Evolutionary conservation across 2,797 vertebrate genomes (phyloP).

Genomic region (Tokudaia muenninki): DNA sequence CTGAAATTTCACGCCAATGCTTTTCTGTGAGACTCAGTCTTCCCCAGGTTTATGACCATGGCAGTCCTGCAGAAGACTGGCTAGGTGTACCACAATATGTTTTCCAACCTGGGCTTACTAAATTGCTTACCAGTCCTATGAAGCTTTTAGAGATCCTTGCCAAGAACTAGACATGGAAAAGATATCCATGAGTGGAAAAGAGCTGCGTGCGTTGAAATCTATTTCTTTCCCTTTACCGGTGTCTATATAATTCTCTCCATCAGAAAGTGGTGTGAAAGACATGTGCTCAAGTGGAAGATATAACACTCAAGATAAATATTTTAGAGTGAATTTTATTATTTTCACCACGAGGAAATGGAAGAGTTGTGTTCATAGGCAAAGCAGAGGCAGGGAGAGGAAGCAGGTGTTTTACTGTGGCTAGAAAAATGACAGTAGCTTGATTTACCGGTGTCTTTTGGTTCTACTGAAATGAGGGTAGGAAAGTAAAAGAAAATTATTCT

Average conservation of each 20-base stretch:
- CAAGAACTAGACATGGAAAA: not conserved
- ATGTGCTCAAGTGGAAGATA: not conserved
- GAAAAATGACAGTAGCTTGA: not conserved
- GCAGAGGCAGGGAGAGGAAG: not conserved
- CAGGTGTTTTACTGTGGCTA: conserved; percentile 7
- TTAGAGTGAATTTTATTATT: conserved; percentile 7
- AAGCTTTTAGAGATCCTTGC: not conserved
- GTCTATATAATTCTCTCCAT: not conserved
- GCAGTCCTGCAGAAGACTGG: not conserved
- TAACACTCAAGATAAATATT: not conserved
- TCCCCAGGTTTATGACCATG: not conserved
- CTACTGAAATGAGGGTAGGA: not conserved
- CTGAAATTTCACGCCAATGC: not conserved
- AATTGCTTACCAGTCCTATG: not conserved
- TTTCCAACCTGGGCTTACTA: not conserved
- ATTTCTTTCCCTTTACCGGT: not conserved
- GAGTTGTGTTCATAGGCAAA: not conserved
- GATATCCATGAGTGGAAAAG: not conserved
- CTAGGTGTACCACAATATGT: not conserved
- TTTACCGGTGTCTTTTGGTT: conserved; percentile 15
- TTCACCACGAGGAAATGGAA: not conserved
- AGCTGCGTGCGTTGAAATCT: not conserved
- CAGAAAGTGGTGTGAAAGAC: not conserved
- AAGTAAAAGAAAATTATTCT: conserved; percentile 33
- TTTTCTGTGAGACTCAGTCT: not conserved